These are phyloP conservation scores for Drosophila emarginata DNA, from an alignment of 2,888 invertebrate species.

Conservation along the genomic window DNA sequence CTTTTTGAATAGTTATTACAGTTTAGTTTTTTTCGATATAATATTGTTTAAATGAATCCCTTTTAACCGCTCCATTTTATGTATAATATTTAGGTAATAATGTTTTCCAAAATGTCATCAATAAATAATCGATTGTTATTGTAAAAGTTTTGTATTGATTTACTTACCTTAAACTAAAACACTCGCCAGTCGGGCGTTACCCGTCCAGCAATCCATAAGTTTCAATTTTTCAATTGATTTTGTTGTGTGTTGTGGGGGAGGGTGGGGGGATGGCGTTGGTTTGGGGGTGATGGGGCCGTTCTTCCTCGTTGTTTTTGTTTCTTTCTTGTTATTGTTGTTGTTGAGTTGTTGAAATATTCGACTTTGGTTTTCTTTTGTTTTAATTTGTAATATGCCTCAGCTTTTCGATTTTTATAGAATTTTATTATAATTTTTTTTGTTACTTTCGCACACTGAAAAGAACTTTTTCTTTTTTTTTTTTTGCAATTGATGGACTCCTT, in stretches of 20 bases:
- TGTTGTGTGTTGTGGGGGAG: slow-evolving; percentile 55
- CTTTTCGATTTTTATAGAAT: neutral
- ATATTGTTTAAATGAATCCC: too few relatives aligned
- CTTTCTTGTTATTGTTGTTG: slow-evolving; percentile 25
- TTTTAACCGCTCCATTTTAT: too few relatives aligned
- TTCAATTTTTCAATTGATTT: slow-evolving; percentile 77
- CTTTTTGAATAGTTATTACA: too few relatives aligned
- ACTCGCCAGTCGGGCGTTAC: slow-evolving; percentile 84
- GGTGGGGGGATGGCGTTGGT: slow-evolving; percentile 62
- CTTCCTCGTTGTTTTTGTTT: slow-evolving; percentile 25
- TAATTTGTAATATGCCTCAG: neutral
- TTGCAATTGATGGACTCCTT: neutral
- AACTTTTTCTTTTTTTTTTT: neutral
- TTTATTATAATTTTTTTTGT: neutral
- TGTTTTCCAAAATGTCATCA: slow-evolving; percentile 24
- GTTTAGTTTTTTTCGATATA: too few relatives aligned
- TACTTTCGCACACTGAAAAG: neutral
- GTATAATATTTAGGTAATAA: too few relatives aligned
- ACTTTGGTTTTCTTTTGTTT: neutral
- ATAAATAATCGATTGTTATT: neutral
- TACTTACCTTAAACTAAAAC: slow-evolving; percentile 83
- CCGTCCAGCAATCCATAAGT: slow-evolving; percentile 84
- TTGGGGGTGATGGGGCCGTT: slow-evolving; percentile 38
- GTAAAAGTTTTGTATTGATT: too few relatives aligned
- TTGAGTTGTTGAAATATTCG: neutral